Evolutionary conservation across 2,113 vertebrate species (phyloP).

Genomic region (Neogale vison): DNA sequence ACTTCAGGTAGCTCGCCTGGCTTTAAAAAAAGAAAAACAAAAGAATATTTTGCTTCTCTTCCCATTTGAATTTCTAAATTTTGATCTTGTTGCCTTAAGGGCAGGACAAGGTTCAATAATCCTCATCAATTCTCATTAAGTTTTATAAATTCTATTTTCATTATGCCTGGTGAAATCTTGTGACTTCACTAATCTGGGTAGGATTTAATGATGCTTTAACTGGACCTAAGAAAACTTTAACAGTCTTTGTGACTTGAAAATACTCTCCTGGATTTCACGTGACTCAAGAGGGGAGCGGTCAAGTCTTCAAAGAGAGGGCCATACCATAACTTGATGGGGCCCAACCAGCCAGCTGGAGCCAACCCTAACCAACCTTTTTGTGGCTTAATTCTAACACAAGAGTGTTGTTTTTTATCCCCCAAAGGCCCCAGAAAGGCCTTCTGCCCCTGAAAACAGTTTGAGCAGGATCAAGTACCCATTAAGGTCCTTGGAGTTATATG

Average conservation of each 20-base stretch:
- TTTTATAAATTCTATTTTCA: slow-evolving; percentile 64
- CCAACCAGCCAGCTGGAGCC: background rate
- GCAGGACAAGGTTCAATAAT: slow-evolving; percentile 55
- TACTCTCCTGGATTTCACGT: slow-evolving; percentile 20
- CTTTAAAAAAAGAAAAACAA: background rate
- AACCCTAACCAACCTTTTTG: background rate
- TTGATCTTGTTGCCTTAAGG: slow-evolving; percentile 54
- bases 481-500: background rate
- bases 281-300: slow-evolving; percentile 14
- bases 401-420: background rate
- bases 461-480: background rate
- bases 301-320: background rate
- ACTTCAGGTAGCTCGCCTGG: slow-evolving; percentile 20
- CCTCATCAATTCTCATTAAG: slow-evolving; percentile 59
- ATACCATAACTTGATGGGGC: background rate
- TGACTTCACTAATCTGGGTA: slow-evolving; percentile 42
- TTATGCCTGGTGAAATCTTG: slow-evolving; percentile 53
- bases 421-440: background rate
- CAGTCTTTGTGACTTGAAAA: slow-evolving; percentile 49
- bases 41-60: background rate
- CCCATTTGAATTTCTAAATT: slow-evolving; percentile 52
- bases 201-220: slow-evolving; percentile 66
- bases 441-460: background rate
- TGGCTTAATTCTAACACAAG: background rate
- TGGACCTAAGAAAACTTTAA: slow-evolving; percentile 60